A percentile compares a stretch with the other conserved stretches of the same genome.
These are phyloP conservation scores for Pelecanoides urinatrix DNA, from an alignment of 2,113 vertebrate genomes.

Conservation along the genomic window DNA sequence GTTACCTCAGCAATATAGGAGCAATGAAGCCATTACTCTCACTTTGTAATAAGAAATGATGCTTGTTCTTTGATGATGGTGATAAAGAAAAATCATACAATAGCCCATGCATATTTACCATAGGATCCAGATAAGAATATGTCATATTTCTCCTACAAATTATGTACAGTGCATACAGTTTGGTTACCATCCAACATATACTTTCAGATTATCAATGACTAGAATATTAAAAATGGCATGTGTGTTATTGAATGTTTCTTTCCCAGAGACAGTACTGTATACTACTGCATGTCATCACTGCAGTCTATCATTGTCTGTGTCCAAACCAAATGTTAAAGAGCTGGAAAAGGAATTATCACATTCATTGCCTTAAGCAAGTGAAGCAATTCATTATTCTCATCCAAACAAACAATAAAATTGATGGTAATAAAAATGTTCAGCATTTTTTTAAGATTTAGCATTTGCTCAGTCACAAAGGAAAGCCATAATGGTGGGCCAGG, in stretches of 20 bases:
- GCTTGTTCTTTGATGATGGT: slow-evolving; percentile 16
- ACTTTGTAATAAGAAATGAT: neutral
- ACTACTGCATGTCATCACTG: neutral
- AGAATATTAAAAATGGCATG: slow-evolving; percentile 50
- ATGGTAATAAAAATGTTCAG: neutral
- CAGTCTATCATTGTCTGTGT: neutral
- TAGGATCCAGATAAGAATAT: neutral
- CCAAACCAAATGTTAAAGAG: neutral
- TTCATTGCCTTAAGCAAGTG: neutral
- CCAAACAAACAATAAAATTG: neutral
- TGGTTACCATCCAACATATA: slow-evolving; percentile 19
- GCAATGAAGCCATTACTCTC: neutral
- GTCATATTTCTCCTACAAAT: neutral
- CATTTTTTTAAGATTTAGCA: neutral
- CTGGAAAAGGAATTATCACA: neutral
- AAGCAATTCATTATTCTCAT: neutral
- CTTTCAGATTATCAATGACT: slow-evolving; percentile 13
- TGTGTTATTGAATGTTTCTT: neutral
- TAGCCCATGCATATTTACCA: slow-evolving; percentile 24
- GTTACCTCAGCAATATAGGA: neutral
- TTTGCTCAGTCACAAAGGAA: neutral
- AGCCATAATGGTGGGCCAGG: neutral
- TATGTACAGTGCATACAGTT: neutral
- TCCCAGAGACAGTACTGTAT: neutral
- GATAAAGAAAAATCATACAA: neutral